Percentiles rank a stretch among this genome's conserved stretches.
phyloP scores from a whole-genome alignment of 2,797 vertebrate genomes.

The Brachyalestes nurse region DNA sequence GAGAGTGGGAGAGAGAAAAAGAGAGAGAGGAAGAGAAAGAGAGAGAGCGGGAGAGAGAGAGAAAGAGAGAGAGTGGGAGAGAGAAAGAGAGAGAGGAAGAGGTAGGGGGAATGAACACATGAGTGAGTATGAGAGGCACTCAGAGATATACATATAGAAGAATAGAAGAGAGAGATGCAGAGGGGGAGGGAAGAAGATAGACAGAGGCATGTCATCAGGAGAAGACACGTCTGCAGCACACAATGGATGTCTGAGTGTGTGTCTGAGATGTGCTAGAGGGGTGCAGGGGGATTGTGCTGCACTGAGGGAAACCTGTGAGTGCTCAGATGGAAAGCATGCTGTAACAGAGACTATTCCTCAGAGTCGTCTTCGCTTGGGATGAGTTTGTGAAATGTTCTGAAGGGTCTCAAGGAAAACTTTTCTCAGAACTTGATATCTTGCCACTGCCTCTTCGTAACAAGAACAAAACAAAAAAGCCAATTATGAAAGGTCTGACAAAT shows the following conservation, averaged over 20 bases:
- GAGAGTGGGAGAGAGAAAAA: background rate
- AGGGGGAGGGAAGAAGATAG: conserved; percentile 43
- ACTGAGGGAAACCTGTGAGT: conserved; percentile 46
- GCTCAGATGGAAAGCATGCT: conserved; percentile 40
- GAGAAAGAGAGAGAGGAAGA: background rate
- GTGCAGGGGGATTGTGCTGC: conserved; percentile 42
- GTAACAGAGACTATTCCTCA: conserved; percentile 26
- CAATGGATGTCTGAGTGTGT: conserved; percentile 51
- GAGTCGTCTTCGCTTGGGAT: conserved; percentile 7
- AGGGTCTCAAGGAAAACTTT: conserved; percentile 20
- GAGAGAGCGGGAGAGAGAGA: background rate
- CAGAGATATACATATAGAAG: conserved; percentile 15
- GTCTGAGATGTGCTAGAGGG: conserved; percentile 37
- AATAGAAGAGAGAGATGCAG: conserved; percentile 23
- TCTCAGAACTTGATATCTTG: background rate
- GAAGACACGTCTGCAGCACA: conserved; percentile 50
- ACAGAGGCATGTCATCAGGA: conserved; percentile 60
- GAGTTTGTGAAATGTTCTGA: conserved; percentile 14
- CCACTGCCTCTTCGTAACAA: background rate
- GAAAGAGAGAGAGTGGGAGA: background rate
- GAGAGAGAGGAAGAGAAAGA: background rate
- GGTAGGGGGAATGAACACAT: conserved; percentile 26
- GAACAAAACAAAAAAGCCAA: background rate
- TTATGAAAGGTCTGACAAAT: background rate
- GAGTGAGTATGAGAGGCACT: conserved; percentile 28